Evolutionary conservation across 92 coral and sea anemone species (phyloP).

Genomic region (Diadumene lineata): DNA sequence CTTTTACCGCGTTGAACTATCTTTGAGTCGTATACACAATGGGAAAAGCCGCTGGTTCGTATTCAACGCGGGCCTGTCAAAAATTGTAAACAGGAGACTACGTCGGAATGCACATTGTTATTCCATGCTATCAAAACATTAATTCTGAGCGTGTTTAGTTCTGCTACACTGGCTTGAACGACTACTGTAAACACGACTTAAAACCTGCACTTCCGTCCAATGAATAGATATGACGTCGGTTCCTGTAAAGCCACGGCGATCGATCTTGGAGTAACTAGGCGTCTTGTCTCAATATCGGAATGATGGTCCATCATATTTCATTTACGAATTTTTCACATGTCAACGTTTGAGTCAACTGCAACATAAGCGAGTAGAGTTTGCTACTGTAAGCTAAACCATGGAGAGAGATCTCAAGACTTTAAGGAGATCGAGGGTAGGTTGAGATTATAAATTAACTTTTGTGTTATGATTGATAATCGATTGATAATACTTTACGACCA

Average conservation of each 20-base stretch:
- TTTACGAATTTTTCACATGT: background rate
- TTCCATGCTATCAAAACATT: background rate
- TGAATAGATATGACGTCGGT: background rate
- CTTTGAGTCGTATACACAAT: too few species aligned
- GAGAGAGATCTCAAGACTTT: constrained; percentile 90
- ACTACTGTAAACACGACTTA: background rate
- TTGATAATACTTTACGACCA: too few species aligned
- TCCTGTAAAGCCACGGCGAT: background rate
- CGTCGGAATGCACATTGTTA: constrained; percentile 13
- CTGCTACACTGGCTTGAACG: background rate
- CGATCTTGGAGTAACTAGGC: too few species aligned
- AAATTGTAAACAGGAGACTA: constrained; percentile 14
- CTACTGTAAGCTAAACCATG: constrained; percentile 38
- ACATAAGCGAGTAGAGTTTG: background rate
- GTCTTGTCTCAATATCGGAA: background rate
- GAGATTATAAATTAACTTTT: background rate
- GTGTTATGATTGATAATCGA: background rate
- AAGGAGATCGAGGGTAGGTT: constrained; percentile 84
- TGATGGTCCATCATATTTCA: background rate
- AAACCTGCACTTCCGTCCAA: background rate
- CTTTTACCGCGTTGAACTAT: too few species aligned
- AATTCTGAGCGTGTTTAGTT: background rate
- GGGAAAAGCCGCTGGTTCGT: constrained; percentile 10
- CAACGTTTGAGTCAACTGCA: background rate
- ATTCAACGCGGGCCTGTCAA: background rate